Percentiles rank a stretch among this genome's conserved stretches.
phyloP scores from a whole-genome alignment of 2,113 vertebrate genomes.

The Corvus cornix region DNA sequence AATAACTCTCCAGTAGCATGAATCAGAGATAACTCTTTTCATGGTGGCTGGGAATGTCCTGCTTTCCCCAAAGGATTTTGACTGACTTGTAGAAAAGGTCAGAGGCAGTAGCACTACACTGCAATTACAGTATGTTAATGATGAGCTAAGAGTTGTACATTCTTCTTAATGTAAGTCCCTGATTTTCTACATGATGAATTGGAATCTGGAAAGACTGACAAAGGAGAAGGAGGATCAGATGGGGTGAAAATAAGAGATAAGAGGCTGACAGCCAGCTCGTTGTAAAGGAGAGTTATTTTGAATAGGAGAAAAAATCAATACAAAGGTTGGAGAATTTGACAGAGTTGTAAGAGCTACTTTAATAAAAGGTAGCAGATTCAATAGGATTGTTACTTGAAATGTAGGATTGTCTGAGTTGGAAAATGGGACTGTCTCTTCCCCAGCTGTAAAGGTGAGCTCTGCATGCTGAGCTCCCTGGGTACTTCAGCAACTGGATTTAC shows the following conservation, averaged over 20 bases:
- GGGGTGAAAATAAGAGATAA: constrained; percentile 64
- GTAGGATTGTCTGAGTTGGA: constrained; percentile 40
- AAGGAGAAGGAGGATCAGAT: constrained; percentile 54
- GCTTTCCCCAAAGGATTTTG: constrained; percentile 7
- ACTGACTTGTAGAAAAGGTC: constrained; percentile 28
- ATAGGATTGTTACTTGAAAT: constrained; percentile 50
- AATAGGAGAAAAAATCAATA: constrained; percentile 66
- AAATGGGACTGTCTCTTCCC: constrained; percentile 2
- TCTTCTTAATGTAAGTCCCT: constrained; percentile 50
- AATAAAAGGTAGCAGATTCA: constrained; percentile 66
- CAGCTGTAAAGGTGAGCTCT: constrained; percentile 7
- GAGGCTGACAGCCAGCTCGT: constrained; percentile 49
- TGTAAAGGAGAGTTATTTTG: constrained; percentile 66
- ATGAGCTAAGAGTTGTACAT: constrained; percentile 29
- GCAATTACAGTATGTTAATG: constrained; percentile 58
- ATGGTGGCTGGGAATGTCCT: constrained; percentile 10
- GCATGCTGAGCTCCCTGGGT: not conserved
- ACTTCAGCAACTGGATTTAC: not conserved
- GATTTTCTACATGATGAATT: constrained; percentile 62
- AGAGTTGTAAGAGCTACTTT: constrained; percentile 64
- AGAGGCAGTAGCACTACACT: not conserved
- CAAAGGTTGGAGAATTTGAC: constrained; percentile 63
- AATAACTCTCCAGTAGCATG: not conserved
- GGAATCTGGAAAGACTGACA: constrained; percentile 35
- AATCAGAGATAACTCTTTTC: not conserved